Conservation (phyloP, 2,113 vertebrate species). For the Phyllopteryx taeniolatus region DNA sequence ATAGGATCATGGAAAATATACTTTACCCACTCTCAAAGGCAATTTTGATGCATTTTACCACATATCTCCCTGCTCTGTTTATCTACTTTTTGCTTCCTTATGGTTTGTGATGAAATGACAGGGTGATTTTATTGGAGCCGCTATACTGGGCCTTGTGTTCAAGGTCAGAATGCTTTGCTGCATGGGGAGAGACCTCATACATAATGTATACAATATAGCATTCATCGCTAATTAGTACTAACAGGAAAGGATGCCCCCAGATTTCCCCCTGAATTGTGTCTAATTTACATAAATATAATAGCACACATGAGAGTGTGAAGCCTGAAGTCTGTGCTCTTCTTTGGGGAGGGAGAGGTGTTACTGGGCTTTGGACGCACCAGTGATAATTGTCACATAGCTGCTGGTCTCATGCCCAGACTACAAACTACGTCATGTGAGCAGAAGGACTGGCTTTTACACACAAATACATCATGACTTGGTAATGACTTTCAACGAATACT, state of each 20-base stretch:
- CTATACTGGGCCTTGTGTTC: constrained; percentile 28
- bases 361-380: constrained; percentile 58
- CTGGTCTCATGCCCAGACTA: constrained; percentile 45
- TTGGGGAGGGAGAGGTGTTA: constrained; percentile 55
- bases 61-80: constrained; percentile 41
- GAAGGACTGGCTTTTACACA: constrained; percentile 35
- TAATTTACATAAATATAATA: constrained; percentile 75
- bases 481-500: constrained; percentile 4
- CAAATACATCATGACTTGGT: constrained; percentile 16
- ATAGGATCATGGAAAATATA: constrained; percentile 55
- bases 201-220: constrained; percentile 61
- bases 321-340: constrained; percentile 52
- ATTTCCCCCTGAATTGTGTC: constrained; percentile 55
- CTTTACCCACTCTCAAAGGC: constrained; percentile 59
- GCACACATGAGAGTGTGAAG: constrained; percentile 59
- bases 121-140: constrained; percentile 50
- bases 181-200: constrained; percentile 33
- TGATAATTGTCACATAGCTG: constrained; percentile 74
- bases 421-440: constrained; percentile 44
- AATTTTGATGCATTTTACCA: constrained; percentile 52
- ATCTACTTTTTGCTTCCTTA: constrained; percentile 43
- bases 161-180: constrained; percentile 45
- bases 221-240: constrained; percentile 66
- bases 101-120: constrained; percentile 53
- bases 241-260: constrained; percentile 60